Conservation (phyloP, 2,797 vertebrate species). For the Otus scops region DNA sequence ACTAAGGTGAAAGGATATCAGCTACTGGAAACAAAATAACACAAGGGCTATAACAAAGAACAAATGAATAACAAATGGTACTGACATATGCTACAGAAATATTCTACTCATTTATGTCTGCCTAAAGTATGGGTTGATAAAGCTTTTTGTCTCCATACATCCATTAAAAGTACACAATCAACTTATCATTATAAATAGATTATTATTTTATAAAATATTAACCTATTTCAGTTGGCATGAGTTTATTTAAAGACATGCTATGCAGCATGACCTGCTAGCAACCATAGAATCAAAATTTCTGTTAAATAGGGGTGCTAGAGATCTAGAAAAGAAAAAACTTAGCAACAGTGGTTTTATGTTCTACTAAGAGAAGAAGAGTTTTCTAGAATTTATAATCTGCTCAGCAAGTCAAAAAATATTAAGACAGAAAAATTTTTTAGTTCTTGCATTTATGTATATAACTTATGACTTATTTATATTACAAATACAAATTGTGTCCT, state of each 20-base stretch:
- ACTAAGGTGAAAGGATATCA: background rate
- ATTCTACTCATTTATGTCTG: background rate
- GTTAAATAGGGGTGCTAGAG: background rate
- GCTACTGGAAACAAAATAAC: background rate
- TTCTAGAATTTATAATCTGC: conserved; percentile 45
- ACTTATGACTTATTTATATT: background rate
- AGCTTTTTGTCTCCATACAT: background rate
- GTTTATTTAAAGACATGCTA: background rate
- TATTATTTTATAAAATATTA: background rate
- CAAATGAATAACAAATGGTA: background rate
- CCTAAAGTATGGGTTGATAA: background rate
- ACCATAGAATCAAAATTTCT: background rate
- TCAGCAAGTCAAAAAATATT: conserved; percentile 40
- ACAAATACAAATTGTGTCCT: conserved; percentile 36
- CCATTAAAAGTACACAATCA: background rate
- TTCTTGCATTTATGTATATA: conserved; percentile 38
- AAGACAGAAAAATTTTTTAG: conserved; percentile 34
- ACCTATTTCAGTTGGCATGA: background rate
- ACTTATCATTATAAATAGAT: background rate
- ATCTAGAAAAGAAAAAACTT: background rate
- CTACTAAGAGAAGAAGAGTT: conserved; percentile 39
- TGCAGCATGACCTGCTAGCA: background rate
- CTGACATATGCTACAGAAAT: background rate
- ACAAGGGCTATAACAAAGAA: background rate
- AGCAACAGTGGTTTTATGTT: background rate